Base-by-base conservation (phyloP, 1,140 invertebrate species). In the Metaphire vulgaris region DNA sequence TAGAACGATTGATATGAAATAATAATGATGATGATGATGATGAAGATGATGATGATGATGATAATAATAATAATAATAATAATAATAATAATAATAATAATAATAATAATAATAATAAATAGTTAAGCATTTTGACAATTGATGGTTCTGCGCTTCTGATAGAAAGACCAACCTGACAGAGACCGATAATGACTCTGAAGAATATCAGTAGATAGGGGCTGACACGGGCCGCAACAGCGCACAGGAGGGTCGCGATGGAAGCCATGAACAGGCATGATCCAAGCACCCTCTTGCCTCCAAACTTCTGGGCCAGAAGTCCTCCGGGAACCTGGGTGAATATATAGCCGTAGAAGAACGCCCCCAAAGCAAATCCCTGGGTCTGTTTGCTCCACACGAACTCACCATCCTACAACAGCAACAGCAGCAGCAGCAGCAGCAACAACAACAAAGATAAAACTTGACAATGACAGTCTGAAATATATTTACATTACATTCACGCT, bases 91-190 rank as follows among this genome's bases (percentile, higher is more conserved):
- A n/a, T n/a, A n/a, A n/a, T n/a, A n/a, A n/a, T n/a, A n/a, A n/a
- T n/a, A n/a, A n/a, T n/a, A n/a, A n/a, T n/a, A n/a, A n/a, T n/a
- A n/a, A n/a, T n/a, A n/a, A n/a, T n/a, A n/a, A n/a, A n/a, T n/a
- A n/a, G n/a, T n/a, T n/a, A n/a, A n/a, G n/a, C n/a, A n/a, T n/a
- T n/a, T n/a, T n/a, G n/a, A n/a, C n/a, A n/a, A n/a, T n/a, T n/a
- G n/a, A n/a, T n/a, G n/a, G n/a, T n/a, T n/a, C n/a, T n/a, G n/a
- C n/a, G n/a, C n/a, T n/a, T n/a, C n/a, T n/a, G n/a, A n/a, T n/a
- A n/a, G n/a, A n/a, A n/a, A n/a, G n/a, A n/a, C 72, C 78, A 86
- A 93, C 92, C 88, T 95, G 92, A 81, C 92, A 93, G 66, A 95
- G 83, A 69, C 94, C 94, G 86, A 94, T 92, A 30, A 94, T 83